phyloP scores from a whole-genome alignment of 1,140 invertebrate genomes.

The Metopolophium dirhodum region DNA sequence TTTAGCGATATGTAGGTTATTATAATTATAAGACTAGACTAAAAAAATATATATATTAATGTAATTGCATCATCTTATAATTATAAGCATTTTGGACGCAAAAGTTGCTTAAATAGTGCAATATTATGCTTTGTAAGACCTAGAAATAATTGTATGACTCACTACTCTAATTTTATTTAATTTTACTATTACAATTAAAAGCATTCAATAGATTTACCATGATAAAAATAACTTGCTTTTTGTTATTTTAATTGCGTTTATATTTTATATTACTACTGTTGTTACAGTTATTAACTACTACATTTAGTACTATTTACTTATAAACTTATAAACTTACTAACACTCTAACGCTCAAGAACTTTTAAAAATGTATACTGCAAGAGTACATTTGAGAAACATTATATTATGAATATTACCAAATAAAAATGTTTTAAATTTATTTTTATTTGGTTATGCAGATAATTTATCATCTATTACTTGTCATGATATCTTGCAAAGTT shows the following conservation, averaged over 20 bases:
- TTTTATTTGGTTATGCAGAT: not conserved
- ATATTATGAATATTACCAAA: not conserved
- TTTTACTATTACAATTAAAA: not conserved
- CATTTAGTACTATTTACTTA: not conserved
- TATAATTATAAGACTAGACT: not conserved
- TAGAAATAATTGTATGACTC: not conserved
- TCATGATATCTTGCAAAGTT: not conserved
- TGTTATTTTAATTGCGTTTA: not conserved
- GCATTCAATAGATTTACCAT: too few species aligned
- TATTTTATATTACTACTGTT: not conserved
- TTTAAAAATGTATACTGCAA: not conserved
- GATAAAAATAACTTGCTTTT: not conserved
- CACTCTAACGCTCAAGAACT: not conserved
- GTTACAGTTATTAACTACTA: not conserved
- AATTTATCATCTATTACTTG: not conserved
- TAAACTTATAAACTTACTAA: not conserved
- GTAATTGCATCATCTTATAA: not conserved
- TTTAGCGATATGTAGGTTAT: not conserved
- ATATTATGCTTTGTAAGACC: not conserved
- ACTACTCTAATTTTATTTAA: not conserved
- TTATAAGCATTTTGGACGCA: not conserved
- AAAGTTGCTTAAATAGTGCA: not conserved
- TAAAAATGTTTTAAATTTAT: constrained; percentile 2
- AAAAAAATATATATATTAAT: not conserved
- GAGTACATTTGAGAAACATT: not conserved